Evolutionary conservation across 1,140 invertebrate species (phyloP), one percentile per base, ranked within the genome.

Genomic region (Ceratosolen fusciceps): DNA sequence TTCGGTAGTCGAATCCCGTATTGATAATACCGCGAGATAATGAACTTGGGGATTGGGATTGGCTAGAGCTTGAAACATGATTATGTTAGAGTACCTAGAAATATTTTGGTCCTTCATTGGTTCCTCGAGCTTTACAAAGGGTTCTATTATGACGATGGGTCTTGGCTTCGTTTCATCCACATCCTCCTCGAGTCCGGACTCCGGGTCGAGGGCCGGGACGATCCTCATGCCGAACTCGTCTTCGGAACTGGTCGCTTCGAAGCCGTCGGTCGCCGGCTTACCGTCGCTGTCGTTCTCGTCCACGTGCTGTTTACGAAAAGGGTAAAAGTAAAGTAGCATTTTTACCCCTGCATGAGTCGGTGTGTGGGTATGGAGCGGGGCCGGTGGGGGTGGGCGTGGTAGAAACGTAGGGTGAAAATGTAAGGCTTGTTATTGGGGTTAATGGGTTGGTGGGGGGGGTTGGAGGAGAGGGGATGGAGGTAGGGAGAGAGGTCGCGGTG

Each of bases 61-160:
- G n/a, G n/a, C n/a, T n/a, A n/a, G n/a, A n/a, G 16, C n/a, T 56
- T 56, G 21, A 56, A 56, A 56, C 9, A 56, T 24, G n/a, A 56
- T 16, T 4, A 8, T 56, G 21, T 12, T 5, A 12, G 26, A 21
- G 31, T 72, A 79, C 77, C 77, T 21, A n/a, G 47, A 31, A 26
- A 74, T 67, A 26, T 65, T 78, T 39, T 62, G 43, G 34, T 71
- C 75, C 16, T 75, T 62, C n/a, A 60, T 37, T 9, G 39, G 39
- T 24, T 73, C 68, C 1, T 79, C 77, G 37, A 26, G 7, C 12
- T 70, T 34, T 19, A 80, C 52, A 21, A 56, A 71, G 34, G 90
- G 90, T 16, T 90, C 90, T 34, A 90, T 90, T 0, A 90, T 89
- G 0, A 90, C 83, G 5, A 90, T 85, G 0, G 90, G 88, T 62